Evolutionary conservation across 37 sponge, comb jelly and placozoan species (phyloP).

Genomic region (Bolinopsis microptera): DNA sequence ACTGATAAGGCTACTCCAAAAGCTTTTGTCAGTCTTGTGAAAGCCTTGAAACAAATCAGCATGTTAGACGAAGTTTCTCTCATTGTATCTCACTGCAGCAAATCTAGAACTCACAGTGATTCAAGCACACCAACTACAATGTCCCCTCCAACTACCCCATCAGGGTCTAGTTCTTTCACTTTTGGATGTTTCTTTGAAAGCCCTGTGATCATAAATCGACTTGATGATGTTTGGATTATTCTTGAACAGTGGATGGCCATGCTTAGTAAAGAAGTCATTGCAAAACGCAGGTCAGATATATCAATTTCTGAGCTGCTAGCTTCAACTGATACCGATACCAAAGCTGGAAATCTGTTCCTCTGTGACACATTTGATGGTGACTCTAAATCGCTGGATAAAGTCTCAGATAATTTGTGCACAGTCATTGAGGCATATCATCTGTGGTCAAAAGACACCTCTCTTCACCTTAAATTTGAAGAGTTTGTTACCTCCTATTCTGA

Average conservation of each 20-base stretch:
- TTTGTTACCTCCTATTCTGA: constrained; percentile 51
- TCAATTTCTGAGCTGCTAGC: constrained; percentile 57
- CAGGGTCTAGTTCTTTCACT: background rate
- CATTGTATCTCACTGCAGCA: constrained; percentile 52
- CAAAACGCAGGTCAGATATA: constrained; percentile 56
- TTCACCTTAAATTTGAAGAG: constrained; percentile 11
- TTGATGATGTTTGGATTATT: constrained; percentile 64
- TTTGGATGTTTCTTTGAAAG: constrained; percentile 49
- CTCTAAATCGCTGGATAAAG: constrained; percentile 18
- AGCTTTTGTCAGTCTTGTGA: constrained; percentile 58
- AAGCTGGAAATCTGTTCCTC: constrained; percentile 49
- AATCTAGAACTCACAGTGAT: background rate
- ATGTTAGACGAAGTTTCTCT: constrained; percentile 55
- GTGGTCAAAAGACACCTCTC: constrained; percentile 27
- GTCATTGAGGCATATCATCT: constrained; percentile 63
- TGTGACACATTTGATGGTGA: constrained; percentile 64
- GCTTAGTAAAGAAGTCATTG: background rate
- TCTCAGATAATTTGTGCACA: constrained; percentile 52
- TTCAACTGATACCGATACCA: constrained; percentile 34
- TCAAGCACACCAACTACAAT: background rate
- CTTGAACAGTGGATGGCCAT: constrained; percentile 42
- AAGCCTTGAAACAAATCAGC: constrained; percentile 53
- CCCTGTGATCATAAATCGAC: constrained; percentile 34
- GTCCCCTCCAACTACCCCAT: constrained; percentile 38
- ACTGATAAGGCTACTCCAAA: constrained; percentile 38